These are phyloP conservation scores for Enteromius trimaculatus DNA, from an alignment of 2,797 vertebrate genomes.

Conservation along the genomic window DNA sequence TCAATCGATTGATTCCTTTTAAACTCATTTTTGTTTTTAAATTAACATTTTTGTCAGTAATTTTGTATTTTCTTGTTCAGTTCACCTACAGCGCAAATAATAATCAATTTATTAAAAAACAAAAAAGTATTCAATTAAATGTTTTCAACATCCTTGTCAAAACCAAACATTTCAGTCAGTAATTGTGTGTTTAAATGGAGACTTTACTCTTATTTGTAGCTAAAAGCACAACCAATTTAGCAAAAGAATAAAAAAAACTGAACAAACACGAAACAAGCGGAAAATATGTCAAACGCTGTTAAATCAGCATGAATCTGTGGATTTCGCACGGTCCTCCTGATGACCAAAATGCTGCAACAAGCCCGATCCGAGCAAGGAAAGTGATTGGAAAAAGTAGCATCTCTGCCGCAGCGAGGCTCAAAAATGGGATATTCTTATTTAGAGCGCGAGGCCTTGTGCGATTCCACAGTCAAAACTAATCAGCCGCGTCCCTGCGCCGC, in stretches of 20 bases:
- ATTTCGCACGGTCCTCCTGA: background rate
- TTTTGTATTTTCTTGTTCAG: background rate
- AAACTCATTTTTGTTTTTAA: background rate
- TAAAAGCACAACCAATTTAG: background rate
- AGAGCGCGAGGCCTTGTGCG: conserved; percentile 50
- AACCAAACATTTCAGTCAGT: background rate
- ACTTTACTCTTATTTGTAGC: background rate
- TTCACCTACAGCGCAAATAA: background rate
- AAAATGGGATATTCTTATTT: conserved; percentile 54
- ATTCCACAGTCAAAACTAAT: conserved; percentile 65
- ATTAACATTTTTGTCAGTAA: background rate
- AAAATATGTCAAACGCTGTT: background rate
- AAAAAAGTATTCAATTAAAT: background rate
- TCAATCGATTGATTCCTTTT: background rate
- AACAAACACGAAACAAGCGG: background rate
- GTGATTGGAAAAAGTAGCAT: conserved; percentile 27
- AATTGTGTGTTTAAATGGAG: background rate
- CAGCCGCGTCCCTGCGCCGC: conserved; percentile 61
- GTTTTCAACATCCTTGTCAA: background rate
- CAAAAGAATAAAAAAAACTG: background rate
- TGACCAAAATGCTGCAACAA: background rate
- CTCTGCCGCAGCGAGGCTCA: conserved; percentile 39
- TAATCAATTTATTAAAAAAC: background rate
- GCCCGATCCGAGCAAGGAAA: background rate
- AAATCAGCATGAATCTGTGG: background rate